Base-by-base conservation (phyloP, 2,113 vertebrate species). In the Microcebus tavaratra region DNA sequence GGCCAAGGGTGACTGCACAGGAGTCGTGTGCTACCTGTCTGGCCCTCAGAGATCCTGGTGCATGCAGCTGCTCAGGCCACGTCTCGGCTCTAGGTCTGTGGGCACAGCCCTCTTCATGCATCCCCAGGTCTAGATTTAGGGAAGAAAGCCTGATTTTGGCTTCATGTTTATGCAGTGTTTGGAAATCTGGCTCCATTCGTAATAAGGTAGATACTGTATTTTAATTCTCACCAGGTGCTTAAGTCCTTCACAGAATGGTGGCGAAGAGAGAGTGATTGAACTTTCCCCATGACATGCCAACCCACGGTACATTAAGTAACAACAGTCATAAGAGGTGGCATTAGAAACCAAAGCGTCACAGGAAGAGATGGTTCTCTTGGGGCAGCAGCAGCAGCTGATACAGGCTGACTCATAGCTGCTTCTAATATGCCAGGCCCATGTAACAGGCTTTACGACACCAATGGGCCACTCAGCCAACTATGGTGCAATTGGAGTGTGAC, bases 21-120 rank as follows among this genome's bases (percentile, higher is more conserved):
- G 8, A 27, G 59, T 31, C 8, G 45, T 27, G 80, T 65, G 82
- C 61, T 12, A 1, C 34, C 23, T 53, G 10, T 48, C 34, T 1
- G 25, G n/a, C 59, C 42, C 27, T 36, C 39, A 21, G 31, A 73
- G 36, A 12, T 48, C 72, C 21, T 4, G 31, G 25, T 8, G 29
- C 20, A 0, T 0, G 20, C 4, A 8, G 29, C n/a, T 34, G 42
- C 42, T 84, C 0, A 1, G 29, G 27, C 70, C 5, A 12, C 3
- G 18, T 25, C 15, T 68, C n/a, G 15, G 20, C 15, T 68, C n/a
- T 12, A 9, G 34, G 20, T 39, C 63, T 55, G 25, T 11, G 61
- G 15, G 45, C 53, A 70, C 31, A 72, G 84, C 23, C 39, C 20
- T 27, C 29, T 23, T 55, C 29, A 21, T 42, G 29, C 29, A 25